A percentile compares a stretch with the other conserved stretches of the same genome.
Conservation (phyloP, 2,888 invertebrate genomes). For the Fragum sueziense region DNA sequence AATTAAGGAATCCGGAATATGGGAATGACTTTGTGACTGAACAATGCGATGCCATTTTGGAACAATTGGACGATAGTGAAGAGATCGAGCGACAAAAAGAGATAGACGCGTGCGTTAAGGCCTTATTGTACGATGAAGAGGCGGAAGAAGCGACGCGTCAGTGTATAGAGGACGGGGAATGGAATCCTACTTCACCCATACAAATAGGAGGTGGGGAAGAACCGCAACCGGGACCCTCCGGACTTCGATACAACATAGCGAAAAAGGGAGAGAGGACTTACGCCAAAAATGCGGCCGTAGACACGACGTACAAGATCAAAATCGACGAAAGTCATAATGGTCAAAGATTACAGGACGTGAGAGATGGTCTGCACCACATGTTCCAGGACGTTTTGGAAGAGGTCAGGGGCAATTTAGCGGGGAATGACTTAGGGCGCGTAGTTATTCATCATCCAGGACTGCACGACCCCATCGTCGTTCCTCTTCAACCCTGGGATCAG, state of each 20-base stretch:
- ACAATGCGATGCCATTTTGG: no score
- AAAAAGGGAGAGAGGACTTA: slow-evolving; percentile 28
- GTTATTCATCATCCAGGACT: slow-evolving; percentile 48
- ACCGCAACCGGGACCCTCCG: neutral
- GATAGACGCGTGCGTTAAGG: slow-evolving; percentile 8
- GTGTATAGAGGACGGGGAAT: slow-evolving; percentile 26
- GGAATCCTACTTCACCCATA: no score
- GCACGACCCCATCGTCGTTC: slow-evolving; percentile 57
- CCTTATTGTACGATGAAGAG: slow-evolving; percentile 18
- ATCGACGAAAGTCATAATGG: slow-evolving; percentile 24
- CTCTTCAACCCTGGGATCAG: slow-evolving; percentile 48
- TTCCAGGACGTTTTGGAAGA: slow-evolving; percentile 29
- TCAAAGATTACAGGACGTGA: slow-evolving; percentile 25
- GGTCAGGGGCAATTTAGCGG: slow-evolving; percentile 27
- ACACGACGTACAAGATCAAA: slow-evolving; percentile 38
- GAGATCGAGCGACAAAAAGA: slow-evolving; percentile 28
- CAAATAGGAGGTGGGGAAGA: neutral
- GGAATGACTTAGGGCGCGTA: slow-evolving; percentile 38
- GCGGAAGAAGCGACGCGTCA: slow-evolving; percentile 4
- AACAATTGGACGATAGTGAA: no score
- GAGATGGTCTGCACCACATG: slow-evolving; percentile 28
- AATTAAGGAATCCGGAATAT: slow-evolving; percentile 24
- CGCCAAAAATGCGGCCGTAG: slow-evolving; percentile 39
- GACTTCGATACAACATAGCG: slow-evolving; percentile 19
- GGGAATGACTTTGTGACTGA: no score